These are phyloP conservation scores for Hephaestus fuliginosus DNA, from an alignment of 2,797 vertebrate species.

Conservation along the genomic window DNA sequence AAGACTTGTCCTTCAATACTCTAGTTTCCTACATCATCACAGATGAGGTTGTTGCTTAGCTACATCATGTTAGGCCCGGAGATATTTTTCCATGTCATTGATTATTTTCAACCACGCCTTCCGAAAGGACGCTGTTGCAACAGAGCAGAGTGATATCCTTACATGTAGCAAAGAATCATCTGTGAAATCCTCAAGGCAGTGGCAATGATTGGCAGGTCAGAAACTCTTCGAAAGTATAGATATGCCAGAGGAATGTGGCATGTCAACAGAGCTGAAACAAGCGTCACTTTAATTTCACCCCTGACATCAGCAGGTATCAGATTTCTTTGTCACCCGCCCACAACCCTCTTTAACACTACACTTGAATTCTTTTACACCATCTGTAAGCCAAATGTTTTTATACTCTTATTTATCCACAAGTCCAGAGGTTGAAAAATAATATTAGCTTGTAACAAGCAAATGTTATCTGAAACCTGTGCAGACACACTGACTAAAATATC, in stretches of 20 bases:
- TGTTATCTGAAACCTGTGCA: background rate
- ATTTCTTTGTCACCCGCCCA: slow-evolving; percentile 8
- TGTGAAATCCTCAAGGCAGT: background rate
- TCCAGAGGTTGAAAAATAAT: background rate
- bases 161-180: slow-evolving; percentile 28
- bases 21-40: slow-evolving; percentile 20
- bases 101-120: slow-evolving; percentile 37
- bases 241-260: slow-evolving; percentile 59
- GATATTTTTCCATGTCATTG: background rate
- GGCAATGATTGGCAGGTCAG: slow-evolving; percentile 35
- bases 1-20: background rate
- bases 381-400: background rate
- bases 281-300: background rate
- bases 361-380: background rate
- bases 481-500: background rate
- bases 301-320: slow-evolving; percentile 38
- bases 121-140: slow-evolving; percentile 17
- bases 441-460: background rate
- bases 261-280: slow-evolving; percentile 37
- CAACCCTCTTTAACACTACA: background rate
- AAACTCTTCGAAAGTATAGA: slow-evolving; percentile 15
- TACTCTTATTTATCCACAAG: background rate
- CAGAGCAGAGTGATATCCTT: slow-evolving; percentile 2
- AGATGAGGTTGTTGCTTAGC: slow-evolving; percentile 18
- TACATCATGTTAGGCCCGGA: slow-evolving; percentile 2